A percentile compares a stretch with the other conserved stretches of the same genome.
These are phyloP conservation scores for Drosophila insularis DNA, from an alignment of 1,140 invertebrate species.

Conservation along the genomic window DNA sequence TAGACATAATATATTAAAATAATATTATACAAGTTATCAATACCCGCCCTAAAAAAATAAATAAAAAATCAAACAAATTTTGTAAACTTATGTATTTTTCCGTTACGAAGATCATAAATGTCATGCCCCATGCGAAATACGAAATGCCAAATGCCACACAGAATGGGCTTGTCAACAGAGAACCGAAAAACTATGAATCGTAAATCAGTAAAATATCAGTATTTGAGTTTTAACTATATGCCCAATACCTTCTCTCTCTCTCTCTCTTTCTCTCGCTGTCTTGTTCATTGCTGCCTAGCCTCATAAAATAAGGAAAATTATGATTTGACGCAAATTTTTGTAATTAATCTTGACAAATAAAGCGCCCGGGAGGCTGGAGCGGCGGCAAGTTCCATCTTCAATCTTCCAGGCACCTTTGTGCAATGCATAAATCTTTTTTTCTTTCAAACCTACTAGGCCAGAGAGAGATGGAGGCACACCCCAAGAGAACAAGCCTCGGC, in stretches of 20 bases:
- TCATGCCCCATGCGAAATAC: conserved; percentile 59
- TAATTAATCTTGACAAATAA: conserved; percentile 81
- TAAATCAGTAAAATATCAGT: conserved; percentile 59
- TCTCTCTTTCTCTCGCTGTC: background rate
- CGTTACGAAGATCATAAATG: conserved; percentile 52
- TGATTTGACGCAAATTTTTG: conserved; percentile 80
- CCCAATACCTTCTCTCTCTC: background rate
- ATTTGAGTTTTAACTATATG: conserved; percentile 7
- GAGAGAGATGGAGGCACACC: conserved; percentile 1
- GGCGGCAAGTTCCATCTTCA: conserved; percentile 59
- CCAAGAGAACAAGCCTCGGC: background rate
- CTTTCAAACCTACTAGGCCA: conserved; percentile 20
- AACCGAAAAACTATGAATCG: conserved; percentile 43
- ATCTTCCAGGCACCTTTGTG: conserved; percentile 53
- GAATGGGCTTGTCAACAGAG: conserved; percentile 62
- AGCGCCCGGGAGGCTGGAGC: conserved; percentile 48
- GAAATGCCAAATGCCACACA: conserved; percentile 54
- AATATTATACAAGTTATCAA: background rate
- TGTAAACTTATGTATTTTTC: conserved; percentile 20
- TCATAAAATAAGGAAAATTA: conserved; percentile 75
- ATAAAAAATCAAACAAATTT: background rate
- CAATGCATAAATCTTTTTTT: conserved; percentile 69
- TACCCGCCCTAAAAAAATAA: background rate
- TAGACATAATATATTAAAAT: too few relatives aligned
- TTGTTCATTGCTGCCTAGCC: conserved; percentile 23